These are phyloP conservation scores for Puntigrus tetrazona DNA, from an alignment of 2,113 vertebrate genomes.

Conservation along the genomic window DNA sequence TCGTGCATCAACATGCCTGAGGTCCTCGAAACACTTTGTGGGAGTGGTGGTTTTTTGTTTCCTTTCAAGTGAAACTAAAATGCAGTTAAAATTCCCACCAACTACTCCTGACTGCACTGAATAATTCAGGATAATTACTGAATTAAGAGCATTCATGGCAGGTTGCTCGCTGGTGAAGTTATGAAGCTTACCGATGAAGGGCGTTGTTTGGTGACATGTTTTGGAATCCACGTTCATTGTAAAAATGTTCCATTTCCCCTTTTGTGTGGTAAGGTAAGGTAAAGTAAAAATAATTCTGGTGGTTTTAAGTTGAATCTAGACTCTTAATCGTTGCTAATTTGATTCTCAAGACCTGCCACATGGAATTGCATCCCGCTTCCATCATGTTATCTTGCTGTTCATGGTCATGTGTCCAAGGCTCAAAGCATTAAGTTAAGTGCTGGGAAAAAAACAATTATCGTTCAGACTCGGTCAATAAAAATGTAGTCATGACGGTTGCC, in stretches of 20 bases:
- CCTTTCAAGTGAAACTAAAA: neutral
- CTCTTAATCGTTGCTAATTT: neutral
- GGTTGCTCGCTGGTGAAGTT: neutral
- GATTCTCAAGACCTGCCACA: conserved; percentile 13
- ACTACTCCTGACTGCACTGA: neutral
- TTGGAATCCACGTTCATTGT: neutral
- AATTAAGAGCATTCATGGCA: neutral
- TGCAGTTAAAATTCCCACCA: neutral
- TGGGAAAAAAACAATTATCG: neutral
- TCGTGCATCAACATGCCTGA: neutral
- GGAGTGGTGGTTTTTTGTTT: too few species aligned
- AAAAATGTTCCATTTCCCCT: too few species aligned
- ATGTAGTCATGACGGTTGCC: neutral
- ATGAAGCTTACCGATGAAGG: neutral
- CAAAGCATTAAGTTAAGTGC: neutral
- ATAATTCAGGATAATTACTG: neutral
- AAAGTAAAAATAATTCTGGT: neutral
- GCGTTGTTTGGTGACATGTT: neutral
- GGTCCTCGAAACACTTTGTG: neutral
- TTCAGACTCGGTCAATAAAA: neutral
- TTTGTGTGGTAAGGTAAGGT: neutral
- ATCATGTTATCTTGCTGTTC: neutral
- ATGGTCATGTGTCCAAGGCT: neutral
- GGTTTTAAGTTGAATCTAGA: neutral
- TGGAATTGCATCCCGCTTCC: neutral